Conservation (phyloP, 2,797 vertebrate species). For the Sebastes matsubarae region DNA sequence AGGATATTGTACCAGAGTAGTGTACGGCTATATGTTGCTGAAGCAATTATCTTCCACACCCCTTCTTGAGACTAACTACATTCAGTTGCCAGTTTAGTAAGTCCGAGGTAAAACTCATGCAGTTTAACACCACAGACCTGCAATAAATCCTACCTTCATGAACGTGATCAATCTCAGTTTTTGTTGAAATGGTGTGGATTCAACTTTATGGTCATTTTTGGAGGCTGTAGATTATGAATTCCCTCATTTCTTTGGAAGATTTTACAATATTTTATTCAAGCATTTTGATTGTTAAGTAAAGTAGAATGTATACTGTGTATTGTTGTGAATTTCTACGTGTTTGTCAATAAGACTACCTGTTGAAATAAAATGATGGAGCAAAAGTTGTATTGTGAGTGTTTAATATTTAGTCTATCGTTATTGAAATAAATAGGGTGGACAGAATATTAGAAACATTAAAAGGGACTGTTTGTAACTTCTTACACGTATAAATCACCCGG, state of each 20-base stretch:
- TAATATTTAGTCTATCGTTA: neutral
- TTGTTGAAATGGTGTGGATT: neutral
- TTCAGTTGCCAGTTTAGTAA: neutral
- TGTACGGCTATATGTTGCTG: neutral
- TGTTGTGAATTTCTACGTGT: neutral
- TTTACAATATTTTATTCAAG: neutral
- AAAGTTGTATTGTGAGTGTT: accelerated
- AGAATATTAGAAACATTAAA: too few relatives aligned
- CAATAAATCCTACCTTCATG: neutral
- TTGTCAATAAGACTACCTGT: too few relatives aligned
- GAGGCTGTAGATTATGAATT: neutral
- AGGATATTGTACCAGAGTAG: neutral
- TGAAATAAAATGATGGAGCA: too few relatives aligned
- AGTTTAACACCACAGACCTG: neutral
- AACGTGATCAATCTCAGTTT: accelerated
- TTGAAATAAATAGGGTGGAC: accelerated
- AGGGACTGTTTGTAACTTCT: too few relatives aligned
- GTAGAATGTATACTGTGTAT: neutral
- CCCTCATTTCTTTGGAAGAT: neutral
- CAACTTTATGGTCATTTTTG: neutral
- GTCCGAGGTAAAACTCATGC: neutral
- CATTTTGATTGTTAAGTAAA: neutral
- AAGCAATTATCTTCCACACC: neutral
- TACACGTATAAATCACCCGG: too few relatives aligned
- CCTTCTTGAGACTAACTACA: neutral